Conservation (phyloP, 2,888 invertebrate genomes). For the Parthenolecanium corni region DNA sequence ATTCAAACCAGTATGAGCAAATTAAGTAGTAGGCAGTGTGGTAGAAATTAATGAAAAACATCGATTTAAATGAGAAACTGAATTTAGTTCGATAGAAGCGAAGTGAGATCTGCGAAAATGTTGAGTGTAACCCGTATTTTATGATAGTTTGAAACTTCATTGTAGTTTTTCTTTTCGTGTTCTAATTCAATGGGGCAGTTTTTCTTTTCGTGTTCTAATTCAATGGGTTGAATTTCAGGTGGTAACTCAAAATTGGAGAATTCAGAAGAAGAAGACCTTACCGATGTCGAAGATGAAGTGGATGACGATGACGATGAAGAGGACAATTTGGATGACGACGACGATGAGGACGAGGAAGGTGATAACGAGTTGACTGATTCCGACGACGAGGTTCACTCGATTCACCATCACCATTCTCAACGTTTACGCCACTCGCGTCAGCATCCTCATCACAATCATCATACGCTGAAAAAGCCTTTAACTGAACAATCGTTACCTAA, state of each 20-base stretch:
- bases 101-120: too few species aligned
- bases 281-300: conserved; percentile 36
- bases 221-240: not conserved
- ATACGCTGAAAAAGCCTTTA: conserved; percentile 12
- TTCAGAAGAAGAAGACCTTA: conserved; percentile 21
- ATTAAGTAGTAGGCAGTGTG: too few species aligned
- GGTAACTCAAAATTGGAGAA: conserved; percentile 12
- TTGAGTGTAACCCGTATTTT: too few species aligned
- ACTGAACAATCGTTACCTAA: conserved; percentile 19
- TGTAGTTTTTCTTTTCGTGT: too few species aligned
- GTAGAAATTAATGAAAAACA: too few species aligned
- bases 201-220: too few species aligned
- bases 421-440: conserved; percentile 5
- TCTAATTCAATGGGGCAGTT: too few species aligned
- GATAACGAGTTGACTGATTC: conserved; percentile 31
- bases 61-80: too few species aligned
- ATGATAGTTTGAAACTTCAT: too few species aligned
- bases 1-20: too few species aligned
- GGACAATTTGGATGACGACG: conserved; percentile 30
- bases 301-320: conserved; percentile 35
- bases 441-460: conserved; percentile 7
- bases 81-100: too few species aligned
- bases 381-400: conserved; percentile 21
- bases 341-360: conserved; percentile 32
- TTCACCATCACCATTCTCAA: conserved; percentile 8